These are phyloP conservation scores for Myanophis thanlyinensis DNA, from an alignment of 2,113 vertebrate species.

Conservation along the genomic window DNA sequence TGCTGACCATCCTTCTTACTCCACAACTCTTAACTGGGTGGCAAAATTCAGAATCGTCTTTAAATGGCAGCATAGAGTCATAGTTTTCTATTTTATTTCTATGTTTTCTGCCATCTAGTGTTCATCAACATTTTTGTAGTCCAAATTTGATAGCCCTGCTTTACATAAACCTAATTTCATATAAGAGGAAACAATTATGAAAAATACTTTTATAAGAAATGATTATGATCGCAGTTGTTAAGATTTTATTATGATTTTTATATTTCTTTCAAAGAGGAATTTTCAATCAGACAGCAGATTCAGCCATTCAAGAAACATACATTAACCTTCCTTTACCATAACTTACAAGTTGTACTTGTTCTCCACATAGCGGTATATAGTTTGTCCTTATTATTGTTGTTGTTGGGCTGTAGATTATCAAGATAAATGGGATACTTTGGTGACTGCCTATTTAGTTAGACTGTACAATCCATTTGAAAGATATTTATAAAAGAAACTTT, in stretches of 20 bases:
- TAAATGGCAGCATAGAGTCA: not conserved
- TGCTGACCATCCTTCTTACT: not conserved
- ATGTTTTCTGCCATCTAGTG: not conserved
- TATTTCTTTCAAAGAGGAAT: not conserved
- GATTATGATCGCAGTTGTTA: not conserved
- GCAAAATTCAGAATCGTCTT: not conserved
- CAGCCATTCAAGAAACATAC: not conserved
- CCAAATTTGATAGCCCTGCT: not conserved
- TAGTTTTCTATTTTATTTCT: not conserved
- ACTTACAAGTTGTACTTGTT: not conserved
- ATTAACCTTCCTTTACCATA: not conserved
- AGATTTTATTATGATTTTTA: not conserved
- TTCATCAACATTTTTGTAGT: not conserved
- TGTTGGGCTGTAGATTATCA: not conserved
- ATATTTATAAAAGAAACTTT: slow-evolving; percentile 19
- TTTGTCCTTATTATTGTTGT: not conserved
- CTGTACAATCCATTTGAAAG: slow-evolving; percentile 43
- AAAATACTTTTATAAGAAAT: not conserved
- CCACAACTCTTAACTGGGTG: not conserved
- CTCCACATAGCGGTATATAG: not conserved
- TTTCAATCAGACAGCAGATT: not conserved
- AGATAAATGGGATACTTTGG: not conserved
- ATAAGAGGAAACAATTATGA: not conserved
- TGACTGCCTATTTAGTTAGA: slow-evolving; percentile 1
- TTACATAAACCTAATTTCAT: not conserved